These are phyloP conservation scores for Sinodicranocentrus sp. DNA, from an alignment of 2,888 invertebrate species.

Conservation along the genomic window DNA sequence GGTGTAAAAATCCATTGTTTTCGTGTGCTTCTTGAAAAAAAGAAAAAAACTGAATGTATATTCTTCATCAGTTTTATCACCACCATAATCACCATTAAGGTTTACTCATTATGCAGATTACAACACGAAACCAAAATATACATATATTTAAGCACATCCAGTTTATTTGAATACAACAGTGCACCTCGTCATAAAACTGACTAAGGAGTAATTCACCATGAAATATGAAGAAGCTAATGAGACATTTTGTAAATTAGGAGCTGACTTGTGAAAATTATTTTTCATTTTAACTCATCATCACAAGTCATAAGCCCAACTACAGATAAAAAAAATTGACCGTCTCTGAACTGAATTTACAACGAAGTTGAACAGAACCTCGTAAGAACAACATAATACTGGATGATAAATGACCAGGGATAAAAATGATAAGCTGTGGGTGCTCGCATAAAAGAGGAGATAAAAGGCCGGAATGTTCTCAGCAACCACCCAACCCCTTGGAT, in stretches of 20 bases:
- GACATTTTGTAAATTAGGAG: slow-evolving; percentile 65
- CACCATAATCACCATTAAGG: slow-evolving; percentile 53
- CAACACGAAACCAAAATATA: slow-evolving; percentile 23
- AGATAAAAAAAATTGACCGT: not conserved
- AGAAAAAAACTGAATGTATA: slow-evolving; percentile 7
- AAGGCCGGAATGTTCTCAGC: slow-evolving; percentile 1
- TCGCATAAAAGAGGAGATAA: slow-evolving; percentile 11
- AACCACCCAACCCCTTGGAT: too few species aligned
- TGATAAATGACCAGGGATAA: slow-evolving; percentile 41
- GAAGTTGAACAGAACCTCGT: not conserved
- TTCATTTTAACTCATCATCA: slow-evolving; percentile 34
- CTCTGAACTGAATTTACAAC: not conserved
- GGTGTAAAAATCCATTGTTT: slow-evolving; percentile 3
- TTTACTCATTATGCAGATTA: slow-evolving; percentile 56
- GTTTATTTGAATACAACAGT: not conserved
- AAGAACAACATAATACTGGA: slow-evolving; percentile 3
- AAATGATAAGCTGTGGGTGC: slow-evolving; percentile 35
- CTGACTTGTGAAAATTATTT: slow-evolving; percentile 58
- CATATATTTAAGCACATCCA: not conserved
- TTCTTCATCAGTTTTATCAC: slow-evolving; percentile 37
- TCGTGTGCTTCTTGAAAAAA: slow-evolving; percentile 1
- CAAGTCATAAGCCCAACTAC: not conserved
- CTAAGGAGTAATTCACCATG: slow-evolving; percentile 42
- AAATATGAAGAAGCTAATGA: slow-evolving; percentile 61
- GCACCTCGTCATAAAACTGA: slow-evolving; percentile 42